Base-by-base conservation (phyloP, 2,797 vertebrate species). In the Parauchenoglanis ngamensis region DNA sequence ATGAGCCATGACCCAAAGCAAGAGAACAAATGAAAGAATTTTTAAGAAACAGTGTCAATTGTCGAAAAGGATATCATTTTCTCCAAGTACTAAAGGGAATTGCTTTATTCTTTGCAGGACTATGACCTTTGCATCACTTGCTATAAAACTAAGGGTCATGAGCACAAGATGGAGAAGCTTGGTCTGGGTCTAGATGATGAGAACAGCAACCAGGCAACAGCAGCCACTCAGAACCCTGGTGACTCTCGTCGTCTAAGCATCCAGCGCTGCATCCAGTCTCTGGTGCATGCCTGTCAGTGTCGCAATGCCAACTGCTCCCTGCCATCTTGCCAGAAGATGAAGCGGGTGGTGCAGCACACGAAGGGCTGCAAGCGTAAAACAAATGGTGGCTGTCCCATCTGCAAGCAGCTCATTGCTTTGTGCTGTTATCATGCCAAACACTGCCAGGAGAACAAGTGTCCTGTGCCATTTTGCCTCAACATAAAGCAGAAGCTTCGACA, bases 391-490 rank as follows among this genome's bases (percentile, higher is more conserved):
- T 99, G 98, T 91, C 98, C 98, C 82, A 98, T 99, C 91, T 99
- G 98, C 96, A 99, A 99, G 93, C 98, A 99, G 91, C 98, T 99
- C 86, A 99, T 99, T 0, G 98, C 98, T 13, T 96, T 99, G 84
- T 99, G 98, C 94, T 99, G 98, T 95, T 99, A 99, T 93, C 98
- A 99, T 0, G 98, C 98, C 88, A 99, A 99, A 94, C 98, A 98
- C 96, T 99, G 98, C 95, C 98, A 99, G 94, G 98, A 99, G 96
- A 99, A 98, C 95, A 99, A 99, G 94, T 99, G 98, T 90, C 98
- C 98, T 0, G 98, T 99, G 92, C 98, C 98, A 0, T 99, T 99
- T 95, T 99, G 98, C 92, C 97, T 99, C 90, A 99, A 99, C 93
- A 99, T 99, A 91, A 99, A 99, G 95, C 97, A 99, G 85, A 99